Percentiles rank a stretch among this genome's conserved stretches.
Conservation (phyloP, 1,140 invertebrate species). For the Acyrthosiphon pisum region DNA sequence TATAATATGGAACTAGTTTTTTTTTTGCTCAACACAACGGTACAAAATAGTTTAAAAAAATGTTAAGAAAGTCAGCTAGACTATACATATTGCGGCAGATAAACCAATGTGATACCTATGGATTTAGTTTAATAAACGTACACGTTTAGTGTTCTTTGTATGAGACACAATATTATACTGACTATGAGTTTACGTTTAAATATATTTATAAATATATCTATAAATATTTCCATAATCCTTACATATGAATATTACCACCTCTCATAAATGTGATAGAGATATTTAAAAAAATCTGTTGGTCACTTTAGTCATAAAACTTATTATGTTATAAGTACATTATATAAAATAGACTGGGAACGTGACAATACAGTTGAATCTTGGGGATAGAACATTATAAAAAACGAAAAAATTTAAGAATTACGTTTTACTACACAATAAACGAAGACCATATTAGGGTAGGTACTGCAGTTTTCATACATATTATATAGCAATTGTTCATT, state of each 20-base stretch:
- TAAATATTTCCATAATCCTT: too few relatives aligned
- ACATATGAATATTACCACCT: not conserved
- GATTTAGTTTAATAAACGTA: not conserved
- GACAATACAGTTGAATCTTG: not conserved
- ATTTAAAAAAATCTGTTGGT: not conserved
- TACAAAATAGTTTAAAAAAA: not conserved
- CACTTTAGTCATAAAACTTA: not conserved
- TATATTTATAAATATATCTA: too few relatives aligned
- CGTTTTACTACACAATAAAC: not conserved
- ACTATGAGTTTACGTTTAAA: not conserved
- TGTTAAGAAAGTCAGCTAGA: not conserved
- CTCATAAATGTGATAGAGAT: not conserved
- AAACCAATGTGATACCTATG: not conserved
- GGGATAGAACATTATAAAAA: not conserved
- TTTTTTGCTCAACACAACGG: not conserved
- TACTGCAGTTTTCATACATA: not conserved
- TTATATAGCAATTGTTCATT: not conserved
- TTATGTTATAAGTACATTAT: not conserved
- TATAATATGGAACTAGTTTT: conserved; percentile 18
- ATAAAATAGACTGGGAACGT: not conserved
- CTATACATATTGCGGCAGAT: not conserved
- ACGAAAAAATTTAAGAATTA: not conserved
- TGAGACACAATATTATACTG: not conserved
- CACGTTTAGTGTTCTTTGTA: too few relatives aligned
- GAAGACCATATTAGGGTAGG: too few relatives aligned